These are phyloP conservation scores for Sebastes matsubarae DNA, from an alignment of 2,797 vertebrate genomes.

Conservation along the genomic window DNA sequence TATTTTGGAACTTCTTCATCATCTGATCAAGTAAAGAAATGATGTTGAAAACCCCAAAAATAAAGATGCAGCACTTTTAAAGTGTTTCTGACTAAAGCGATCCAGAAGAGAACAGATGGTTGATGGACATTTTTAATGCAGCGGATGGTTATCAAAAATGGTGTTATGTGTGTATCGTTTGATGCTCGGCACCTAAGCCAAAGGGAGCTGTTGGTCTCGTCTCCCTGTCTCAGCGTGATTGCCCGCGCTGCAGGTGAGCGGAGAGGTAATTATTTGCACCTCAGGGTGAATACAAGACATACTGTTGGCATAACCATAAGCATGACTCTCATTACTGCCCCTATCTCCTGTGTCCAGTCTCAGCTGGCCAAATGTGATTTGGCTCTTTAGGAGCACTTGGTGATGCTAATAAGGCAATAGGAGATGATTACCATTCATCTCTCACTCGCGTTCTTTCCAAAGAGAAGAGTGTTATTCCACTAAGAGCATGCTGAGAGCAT, in stretches of 20 bases:
- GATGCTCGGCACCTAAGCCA: conserved; percentile 5
- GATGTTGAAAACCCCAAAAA: not conserved
- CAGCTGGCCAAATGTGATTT: conserved; percentile 12
- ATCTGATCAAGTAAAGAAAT: conserved; percentile 34
- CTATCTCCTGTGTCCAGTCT: conserved; percentile 6
- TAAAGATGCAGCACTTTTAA: conserved; percentile 7
- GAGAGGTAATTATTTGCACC: conserved; percentile 54
- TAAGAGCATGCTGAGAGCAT: conserved; percentile 13
- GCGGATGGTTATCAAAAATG: conserved; percentile 9
- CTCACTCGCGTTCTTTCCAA: not conserved
- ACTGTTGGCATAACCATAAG: conserved; percentile 3
- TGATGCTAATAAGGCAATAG: conserved; percentile 24
- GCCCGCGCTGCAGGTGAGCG: conserved; percentile 25
- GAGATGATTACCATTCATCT: conserved; percentile 25
- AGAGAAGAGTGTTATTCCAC: conserved; percentile 2
- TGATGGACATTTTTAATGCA: conserved; percentile 22
- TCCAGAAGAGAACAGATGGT: conserved; percentile 5
- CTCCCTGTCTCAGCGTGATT: conserved; percentile 33
- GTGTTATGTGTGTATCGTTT: conserved; percentile 28
- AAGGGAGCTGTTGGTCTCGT: conserved; percentile 19
- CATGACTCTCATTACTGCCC: conserved; percentile 14
- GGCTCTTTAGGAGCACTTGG: conserved; percentile 14
- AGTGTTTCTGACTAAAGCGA: not conserved
- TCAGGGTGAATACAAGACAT: conserved; percentile 46
- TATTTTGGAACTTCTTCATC: conserved; percentile 45